phyloP scores from a whole-genome alignment of 92 coral and sea anemone species.

The Desmophyllum pertusum region DNA sequence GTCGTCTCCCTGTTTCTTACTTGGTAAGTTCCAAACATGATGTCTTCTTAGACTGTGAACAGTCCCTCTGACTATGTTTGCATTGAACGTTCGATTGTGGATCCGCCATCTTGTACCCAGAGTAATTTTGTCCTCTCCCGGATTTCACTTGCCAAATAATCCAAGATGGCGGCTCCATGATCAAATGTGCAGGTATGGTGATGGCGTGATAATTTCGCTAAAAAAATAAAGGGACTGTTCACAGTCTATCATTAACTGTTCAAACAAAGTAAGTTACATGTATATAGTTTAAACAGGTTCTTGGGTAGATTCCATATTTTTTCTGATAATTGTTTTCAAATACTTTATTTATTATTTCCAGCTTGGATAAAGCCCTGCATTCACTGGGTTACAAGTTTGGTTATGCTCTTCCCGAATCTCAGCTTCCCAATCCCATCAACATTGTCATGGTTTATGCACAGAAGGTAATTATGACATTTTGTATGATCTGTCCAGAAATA shows the following conservation, averaged over 20 bases:
- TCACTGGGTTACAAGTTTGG: constrained; percentile 95
- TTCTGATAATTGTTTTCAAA: no score
- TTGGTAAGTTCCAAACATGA: constrained; percentile 55
- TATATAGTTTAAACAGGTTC: background rate
- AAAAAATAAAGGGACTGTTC: no score
- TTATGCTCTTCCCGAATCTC: constrained; percentile 83
- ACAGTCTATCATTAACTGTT: no score
- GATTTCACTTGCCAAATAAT: no score
- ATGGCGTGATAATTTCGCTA: no score
- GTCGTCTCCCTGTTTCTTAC: constrained; percentile 87
- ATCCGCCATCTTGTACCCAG: no score
- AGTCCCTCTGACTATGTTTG: no score
- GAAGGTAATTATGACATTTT: constrained; percentile 65
- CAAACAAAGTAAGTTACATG: background rate
- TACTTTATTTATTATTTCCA: constrained; percentile 16
- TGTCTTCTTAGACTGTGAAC: background rate
- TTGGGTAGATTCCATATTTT: background rate
- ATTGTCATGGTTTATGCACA: constrained; percentile 94
- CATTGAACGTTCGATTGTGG: no score
- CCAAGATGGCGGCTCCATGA: no score
- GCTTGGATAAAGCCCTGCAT: constrained; percentile 92
- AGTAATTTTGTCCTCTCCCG: no score
- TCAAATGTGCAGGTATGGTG: no score
- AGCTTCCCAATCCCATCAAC: constrained; percentile 91
- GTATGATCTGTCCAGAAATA: background rate